These are phyloP conservation scores for Gymnodraco acuticeps DNA, from an alignment of 2,797 vertebrate genomes.

Conservation along the genomic window DNA sequence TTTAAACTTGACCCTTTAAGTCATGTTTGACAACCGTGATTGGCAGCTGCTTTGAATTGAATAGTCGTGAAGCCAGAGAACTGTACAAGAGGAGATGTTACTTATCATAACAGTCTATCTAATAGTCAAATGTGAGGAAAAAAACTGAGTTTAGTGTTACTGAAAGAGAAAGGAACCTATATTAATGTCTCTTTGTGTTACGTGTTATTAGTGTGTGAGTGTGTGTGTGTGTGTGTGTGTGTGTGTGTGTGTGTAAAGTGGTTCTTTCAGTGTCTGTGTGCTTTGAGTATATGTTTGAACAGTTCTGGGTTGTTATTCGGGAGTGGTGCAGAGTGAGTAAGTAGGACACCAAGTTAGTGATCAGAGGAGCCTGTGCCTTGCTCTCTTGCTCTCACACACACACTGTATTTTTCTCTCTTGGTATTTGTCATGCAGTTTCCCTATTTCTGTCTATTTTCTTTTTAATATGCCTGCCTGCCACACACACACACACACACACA, in stretches of 20 bases:
- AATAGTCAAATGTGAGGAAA: neutral
- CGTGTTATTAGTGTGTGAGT: conserved; percentile 45
- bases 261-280: conserved; percentile 45
- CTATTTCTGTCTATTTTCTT: too few species aligned
- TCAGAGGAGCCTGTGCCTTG: conserved; percentile 56
- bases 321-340: conserved; percentile 67
- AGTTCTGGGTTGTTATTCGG: conserved; percentile 65
- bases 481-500: neutral
- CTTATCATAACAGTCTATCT: too few species aligned
- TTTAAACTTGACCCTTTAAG: too few species aligned
- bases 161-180: conserved; percentile 34
- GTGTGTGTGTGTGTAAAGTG: too few species aligned
- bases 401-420: too few species aligned
- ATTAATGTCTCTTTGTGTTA: conserved; percentile 28
- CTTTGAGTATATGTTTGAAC: conserved; percentile 54
- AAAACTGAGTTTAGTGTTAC: conserved; percentile 35
- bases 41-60: too few species aligned
- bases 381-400: conserved; percentile 22
- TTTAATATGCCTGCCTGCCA: too few species aligned
- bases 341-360: conserved; percentile 73
- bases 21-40: too few species aligned
- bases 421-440: too few species aligned
- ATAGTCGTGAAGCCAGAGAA: too few species aligned
- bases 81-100: too few species aligned
- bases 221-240: conserved; percentile 1